Evolutionary conservation across 2,113 vertebrate genomes (phyloP).

Genomic region (Percopsis transmontana): DNA sequence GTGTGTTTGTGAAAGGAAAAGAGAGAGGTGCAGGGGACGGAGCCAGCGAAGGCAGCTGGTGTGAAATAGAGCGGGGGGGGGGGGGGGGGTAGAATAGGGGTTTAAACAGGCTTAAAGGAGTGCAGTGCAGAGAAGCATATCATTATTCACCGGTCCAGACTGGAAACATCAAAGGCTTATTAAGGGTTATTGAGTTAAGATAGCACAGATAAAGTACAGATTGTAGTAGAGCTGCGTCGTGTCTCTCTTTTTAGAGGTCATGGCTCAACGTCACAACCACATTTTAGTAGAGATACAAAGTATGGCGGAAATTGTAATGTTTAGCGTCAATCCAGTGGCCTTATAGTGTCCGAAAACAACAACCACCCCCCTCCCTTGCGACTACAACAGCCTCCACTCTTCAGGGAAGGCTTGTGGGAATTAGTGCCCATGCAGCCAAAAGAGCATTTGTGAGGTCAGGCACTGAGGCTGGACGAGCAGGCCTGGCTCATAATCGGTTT

Average conservation of each 20-base stretch:
- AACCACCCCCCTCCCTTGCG: no score
- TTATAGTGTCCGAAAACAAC: no score
- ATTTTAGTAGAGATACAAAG: no score
- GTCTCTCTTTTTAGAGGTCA: neutral
- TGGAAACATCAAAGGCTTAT: constrained; percentile 37
- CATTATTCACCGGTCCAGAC: constrained; percentile 28
- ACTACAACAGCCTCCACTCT: no score
- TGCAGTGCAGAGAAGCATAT: constrained; percentile 13
- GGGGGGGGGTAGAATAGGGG: neutral
- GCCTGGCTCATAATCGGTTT: no score
- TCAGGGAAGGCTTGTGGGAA: no score
- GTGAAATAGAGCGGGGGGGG: constrained; percentile 30
- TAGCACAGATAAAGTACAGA: constrained; percentile 27
- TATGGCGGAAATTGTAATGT: no score
- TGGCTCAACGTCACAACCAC: neutral
- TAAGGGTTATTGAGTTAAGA: constrained; percentile 13
- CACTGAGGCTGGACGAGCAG: no score
- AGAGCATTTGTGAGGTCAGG: no score
- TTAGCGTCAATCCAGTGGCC: no score
- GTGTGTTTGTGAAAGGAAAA: neutral
- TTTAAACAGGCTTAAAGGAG: constrained; percentile 32
- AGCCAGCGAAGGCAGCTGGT: constrained; percentile 51
- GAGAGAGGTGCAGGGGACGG: constrained; percentile 24
- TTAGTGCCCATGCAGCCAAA: no score
- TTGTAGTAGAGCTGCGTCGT: neutral